These are phyloP conservation scores for Pantherophis guttatus DNA, from an alignment of 2,113 vertebrate genomes.

Conservation along the genomic window DNA sequence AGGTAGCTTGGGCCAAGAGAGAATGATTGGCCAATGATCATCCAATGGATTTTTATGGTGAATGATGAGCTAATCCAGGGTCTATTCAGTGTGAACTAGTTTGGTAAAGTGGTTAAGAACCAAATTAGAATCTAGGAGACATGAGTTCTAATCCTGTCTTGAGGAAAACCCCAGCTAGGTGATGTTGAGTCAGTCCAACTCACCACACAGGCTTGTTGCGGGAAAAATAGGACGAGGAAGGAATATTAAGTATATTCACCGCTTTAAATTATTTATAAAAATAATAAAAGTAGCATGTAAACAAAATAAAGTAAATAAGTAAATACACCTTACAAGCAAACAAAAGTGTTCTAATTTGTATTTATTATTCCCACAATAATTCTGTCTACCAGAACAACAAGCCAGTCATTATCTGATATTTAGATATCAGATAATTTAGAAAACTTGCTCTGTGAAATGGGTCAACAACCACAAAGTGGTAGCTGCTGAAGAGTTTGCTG, in stretches of 20 bases:
- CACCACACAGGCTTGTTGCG: no score
- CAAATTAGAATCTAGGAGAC: no score
- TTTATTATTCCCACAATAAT: neutral
- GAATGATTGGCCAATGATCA: neutral
- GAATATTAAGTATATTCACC: no score
- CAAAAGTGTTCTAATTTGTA: neutral
- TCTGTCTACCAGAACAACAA: neutral
- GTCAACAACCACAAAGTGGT: neutral
- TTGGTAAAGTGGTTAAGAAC: no score
- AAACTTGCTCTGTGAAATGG: neutral
- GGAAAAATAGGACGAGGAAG: no score
- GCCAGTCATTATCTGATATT: neutral
- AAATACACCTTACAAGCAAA: neutral
- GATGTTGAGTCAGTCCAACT: no score
- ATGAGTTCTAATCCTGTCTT: no score
- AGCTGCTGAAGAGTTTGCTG: neutral
- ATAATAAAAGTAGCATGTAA: no score
- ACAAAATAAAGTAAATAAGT: neutral
- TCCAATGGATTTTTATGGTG: neutral
- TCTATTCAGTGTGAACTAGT: neutral
- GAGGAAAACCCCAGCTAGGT: no score
- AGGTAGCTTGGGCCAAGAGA: neutral
- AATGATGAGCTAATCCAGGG: neutral
- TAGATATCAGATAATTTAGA: neutral
- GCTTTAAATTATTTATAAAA: no score